phyloP scores from a whole-genome alignment of 2,113 vertebrate genomes.

The Sialia sialis region DNA sequence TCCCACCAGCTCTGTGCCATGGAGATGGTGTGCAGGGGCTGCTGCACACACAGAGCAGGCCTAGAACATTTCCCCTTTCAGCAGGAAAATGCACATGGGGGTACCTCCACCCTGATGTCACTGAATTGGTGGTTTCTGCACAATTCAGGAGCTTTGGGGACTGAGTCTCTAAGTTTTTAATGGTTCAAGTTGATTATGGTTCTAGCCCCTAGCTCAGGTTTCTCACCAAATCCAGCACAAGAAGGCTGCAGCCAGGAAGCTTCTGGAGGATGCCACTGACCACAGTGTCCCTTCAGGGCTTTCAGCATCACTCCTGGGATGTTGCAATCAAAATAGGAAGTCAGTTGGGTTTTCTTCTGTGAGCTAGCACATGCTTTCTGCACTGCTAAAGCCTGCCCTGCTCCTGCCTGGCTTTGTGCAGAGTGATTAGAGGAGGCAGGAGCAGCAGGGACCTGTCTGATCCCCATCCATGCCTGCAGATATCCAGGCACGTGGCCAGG shows the following conservation, averaged over 20 bases:
- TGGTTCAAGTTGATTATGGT: not conserved
- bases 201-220: not conserved
- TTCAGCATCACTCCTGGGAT: not conserved
- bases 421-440: not conserved
- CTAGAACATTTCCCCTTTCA: not conserved
- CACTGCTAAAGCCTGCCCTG: not conserved
- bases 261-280: not conserved
- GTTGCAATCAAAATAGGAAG: not conserved
- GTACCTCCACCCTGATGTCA: not conserved
- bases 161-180: not conserved
- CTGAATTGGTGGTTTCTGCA: not conserved
- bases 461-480: not conserved
- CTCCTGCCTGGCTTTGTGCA: not conserved
- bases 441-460: not conserved
- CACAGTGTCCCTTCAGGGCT: not conserved
- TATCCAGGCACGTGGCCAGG: not conserved
- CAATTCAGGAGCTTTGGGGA: not conserved
- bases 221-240: not conserved
- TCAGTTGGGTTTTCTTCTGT: not conserved
- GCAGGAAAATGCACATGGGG: not conserved
- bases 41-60: not conserved
- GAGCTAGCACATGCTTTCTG: fast-evolving
- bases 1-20: fast-evolving
- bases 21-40: fast-evolving
- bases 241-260: not conserved